Base-by-base conservation (phyloP, 2,113 vertebrate species). In the Heterocephalus glaber region DNA sequence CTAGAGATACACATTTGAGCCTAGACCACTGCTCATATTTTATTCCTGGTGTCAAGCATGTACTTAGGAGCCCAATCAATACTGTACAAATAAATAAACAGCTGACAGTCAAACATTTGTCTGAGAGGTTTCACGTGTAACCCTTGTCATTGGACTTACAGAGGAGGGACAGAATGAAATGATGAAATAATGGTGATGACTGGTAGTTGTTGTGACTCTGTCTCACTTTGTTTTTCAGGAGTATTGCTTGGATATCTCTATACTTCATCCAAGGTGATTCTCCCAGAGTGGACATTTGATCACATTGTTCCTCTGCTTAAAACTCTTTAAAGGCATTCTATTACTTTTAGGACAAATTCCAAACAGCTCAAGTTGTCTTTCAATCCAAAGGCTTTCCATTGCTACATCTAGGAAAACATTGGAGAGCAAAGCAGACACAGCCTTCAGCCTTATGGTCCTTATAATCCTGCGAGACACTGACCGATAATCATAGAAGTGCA, bases 241-340 rank as follows among this genome's bases (percentile, higher is more conserved):
- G 5, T 26, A 49, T 54, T 61, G 4, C 30, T 56, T 87, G 44
- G 17, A 65, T 85, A 60, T 52, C 54, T 41, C 54, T 86, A 54
- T 2, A 60, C 13, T 13, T 38, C 54, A 79, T 56, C 24, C 41
- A 76, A 13, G 1, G 41, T 35, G 68, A 87, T 89, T 66, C 44
- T 91, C 85, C n/a, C 41, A 83, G 58, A 47, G 44, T 38, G 1
- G n/a, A 52, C 38, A 58, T 65, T 26, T n/a, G 11, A 86, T 86
- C 30, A 68, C 26, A 92, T 24, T 47, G 49, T 35, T 90, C 6
- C 30, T 38, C 66, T 68, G 24, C 65, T 94, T 87, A 68, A 87
- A 92, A 87, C 80, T 60, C 44, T 86, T 72, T n/a, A 86, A 92
- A 93, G 30, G 8, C n/a, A 87, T 54, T 65, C 81, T 8, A 58